Conservation (phyloP, 1,140 invertebrate genomes). For the Eulimnadia texana region DNA sequence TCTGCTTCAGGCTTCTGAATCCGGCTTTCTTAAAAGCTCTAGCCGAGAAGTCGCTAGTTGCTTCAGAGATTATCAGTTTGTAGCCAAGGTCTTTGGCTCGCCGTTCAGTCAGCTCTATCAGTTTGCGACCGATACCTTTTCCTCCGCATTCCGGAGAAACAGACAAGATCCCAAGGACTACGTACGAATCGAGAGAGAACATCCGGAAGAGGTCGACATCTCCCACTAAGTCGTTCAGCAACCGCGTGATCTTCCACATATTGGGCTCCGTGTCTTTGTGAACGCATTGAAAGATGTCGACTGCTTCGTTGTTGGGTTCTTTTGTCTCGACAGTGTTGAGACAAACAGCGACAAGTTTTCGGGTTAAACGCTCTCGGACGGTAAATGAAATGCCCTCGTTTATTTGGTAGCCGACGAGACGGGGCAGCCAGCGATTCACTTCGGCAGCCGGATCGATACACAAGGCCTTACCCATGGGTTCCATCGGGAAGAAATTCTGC, state of each 20-base stretch:
- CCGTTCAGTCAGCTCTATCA: neutral
- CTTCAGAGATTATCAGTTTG: constrained; percentile 4
- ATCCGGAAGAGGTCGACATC: neutral
- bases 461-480: constrained; percentile 1
- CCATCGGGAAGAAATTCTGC: neutral
- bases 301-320: neutral
- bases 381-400: neutral
- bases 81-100: neutral
- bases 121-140: neutral
- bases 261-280: neutral
- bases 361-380: no score
- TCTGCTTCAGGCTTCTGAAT: neutral
- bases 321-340: neutral
- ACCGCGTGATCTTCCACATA: constrained; percentile 8
- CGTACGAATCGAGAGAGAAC: neutral
- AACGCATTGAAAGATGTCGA: constrained; percentile 2
- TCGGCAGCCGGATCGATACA: neutral
- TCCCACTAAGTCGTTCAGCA: neutral
- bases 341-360: constrained; percentile 1
- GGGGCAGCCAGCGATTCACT: neutral
- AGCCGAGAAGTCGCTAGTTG: constrained; percentile 7
- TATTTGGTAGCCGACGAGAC: neutral
- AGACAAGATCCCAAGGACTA: neutral
- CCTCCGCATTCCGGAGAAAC: neutral
- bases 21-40: constrained; percentile 2